Evolutionary conservation across 2,888 invertebrate genomes (phyloP).

Genomic region (Blera fallax): DNA sequence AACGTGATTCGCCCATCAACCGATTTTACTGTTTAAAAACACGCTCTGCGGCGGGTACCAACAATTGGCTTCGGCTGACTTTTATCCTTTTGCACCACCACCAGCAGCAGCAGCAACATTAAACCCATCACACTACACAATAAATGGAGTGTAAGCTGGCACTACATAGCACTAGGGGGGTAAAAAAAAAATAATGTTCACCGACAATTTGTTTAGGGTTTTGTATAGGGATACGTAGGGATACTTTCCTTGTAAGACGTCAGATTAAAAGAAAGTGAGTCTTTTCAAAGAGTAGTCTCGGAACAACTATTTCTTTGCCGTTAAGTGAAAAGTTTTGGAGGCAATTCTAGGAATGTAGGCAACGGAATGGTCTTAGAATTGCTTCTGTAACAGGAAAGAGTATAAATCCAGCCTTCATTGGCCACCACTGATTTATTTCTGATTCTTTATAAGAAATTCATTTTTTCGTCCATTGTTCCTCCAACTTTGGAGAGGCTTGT

Average conservation of each 20-base stretch:
- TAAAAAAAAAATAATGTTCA: background rate
- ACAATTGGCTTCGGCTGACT: conserved; percentile 14
- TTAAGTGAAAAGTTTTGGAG: background rate
- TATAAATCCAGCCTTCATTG: too few relatives aligned
- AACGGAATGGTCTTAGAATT: too few relatives aligned
- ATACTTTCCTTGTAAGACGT: conserved; percentile 28
- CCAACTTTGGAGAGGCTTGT: too few relatives aligned
- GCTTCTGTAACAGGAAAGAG: too few relatives aligned
- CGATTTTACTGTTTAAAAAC: conserved; percentile 55
- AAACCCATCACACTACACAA: background rate
- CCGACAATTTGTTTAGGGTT: conserved; percentile 42
- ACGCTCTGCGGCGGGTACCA: conserved; percentile 30
- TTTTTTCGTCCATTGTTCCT: too few relatives aligned
- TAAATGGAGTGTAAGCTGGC: conserved; percentile 20
- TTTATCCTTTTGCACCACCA: conserved; percentile 30
- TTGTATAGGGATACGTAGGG: background rate
- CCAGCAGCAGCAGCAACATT: background rate
- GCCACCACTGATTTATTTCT: too few relatives aligned
- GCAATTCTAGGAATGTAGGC: too few relatives aligned
- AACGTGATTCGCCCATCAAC: conserved; percentile 56
- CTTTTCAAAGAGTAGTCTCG: background rate
- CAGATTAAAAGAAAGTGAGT: conserved; percentile 1
- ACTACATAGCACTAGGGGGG: background rate
- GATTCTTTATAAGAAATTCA: too few relatives aligned
- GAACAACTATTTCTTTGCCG: background rate